Evolutionary conservation across 2,888 invertebrate species (phyloP), one percentile per base, ranked within the genome.

Genomic region (Suillia variegata): DNA sequence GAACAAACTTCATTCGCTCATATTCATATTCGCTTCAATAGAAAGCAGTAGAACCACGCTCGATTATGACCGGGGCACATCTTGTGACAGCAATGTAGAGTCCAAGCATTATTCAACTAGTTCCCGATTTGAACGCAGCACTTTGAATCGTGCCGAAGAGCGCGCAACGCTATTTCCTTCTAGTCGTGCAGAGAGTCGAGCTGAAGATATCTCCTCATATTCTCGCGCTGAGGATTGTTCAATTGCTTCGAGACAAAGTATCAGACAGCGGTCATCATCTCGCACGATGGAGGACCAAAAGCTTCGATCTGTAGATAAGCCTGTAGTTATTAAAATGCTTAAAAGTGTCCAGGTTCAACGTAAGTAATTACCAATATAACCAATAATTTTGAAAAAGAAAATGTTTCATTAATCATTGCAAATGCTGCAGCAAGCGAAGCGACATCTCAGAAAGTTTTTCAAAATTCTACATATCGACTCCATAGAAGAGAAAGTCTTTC

Each of bases 341-440:
- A 88, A 89, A 78, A 92, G 92, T 71, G 86, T 87, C 67, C 89
- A 87, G 75, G 88, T 91, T 67, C 91, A 91, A 87, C 89, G 92
- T 93, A 85, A 90, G 92, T 89, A 76, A 52, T n/a, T n/a, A n/a
- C n/a, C n/a, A n/a, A n/a, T n/a, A n/a, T n/a, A n/a, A n/a, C n/a
- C n/a, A n/a, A n/a, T n/a, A n/a, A n/a, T n/a, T n/a, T n/a, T n/a
- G n/a, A n/a, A n/a, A n/a, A n/a, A n/a, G n/a, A n/a, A n/a, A n/a
- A n/a, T n/a, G n/a, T n/a, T n/a, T n/a, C n/a, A n/a, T n/a, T n/a
- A n/a, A n/a, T n/a, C n/a, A n/a, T n/a, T n/a, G n/a, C n/a, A n/a
- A n/a, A n/a, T n/a, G n/a, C n/a, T n/a, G n/a, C n/a, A n/a, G n/a
- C n/a, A n/a, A n/a, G n/a, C n/a, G n/a, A n/a, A n/a, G n/a, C n/a